Evolutionary conservation across 2,888 invertebrate species (phyloP).

Genomic region (Hipparchia semele): DNA sequence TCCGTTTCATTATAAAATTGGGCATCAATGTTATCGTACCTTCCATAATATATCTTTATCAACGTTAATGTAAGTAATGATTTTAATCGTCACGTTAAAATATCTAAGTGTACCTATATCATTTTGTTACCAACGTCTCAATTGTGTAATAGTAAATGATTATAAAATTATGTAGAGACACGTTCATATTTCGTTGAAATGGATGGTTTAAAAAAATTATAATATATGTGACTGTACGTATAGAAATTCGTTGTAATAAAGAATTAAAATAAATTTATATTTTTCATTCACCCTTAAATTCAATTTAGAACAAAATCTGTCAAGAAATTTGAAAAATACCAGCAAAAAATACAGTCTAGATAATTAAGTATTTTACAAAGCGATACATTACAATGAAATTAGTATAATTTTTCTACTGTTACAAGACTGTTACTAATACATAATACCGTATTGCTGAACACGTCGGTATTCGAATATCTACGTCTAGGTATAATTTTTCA

Average conservation of each 20-base stretch:
- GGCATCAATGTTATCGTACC: conserved; percentile 28
- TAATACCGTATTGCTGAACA: no score
- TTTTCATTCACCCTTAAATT: conserved; percentile 32
- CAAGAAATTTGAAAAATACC: not conserved
- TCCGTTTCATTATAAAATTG: conserved; percentile 28
- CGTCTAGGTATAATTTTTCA: no score
- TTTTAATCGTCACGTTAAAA: conserved; percentile 30
- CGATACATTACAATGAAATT: no score
- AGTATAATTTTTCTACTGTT: no score
- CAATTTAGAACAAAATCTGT: not conserved
- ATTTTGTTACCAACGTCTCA: conserved; percentile 23
- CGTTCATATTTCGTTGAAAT: conserved; percentile 29
- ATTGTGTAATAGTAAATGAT: conserved; percentile 26
- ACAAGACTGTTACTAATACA: no score
- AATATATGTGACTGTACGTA: conserved; percentile 68
- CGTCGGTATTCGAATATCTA: no score
- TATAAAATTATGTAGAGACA: conserved; percentile 18
- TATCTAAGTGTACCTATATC: conserved; percentile 17
- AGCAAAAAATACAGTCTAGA: no score
- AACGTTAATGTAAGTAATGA: conserved; percentile 30
- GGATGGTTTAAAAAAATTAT: conserved; percentile 32
- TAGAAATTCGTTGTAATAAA: conserved; percentile 80
- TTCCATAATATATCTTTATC: conserved; percentile 22
- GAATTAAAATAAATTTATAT: conserved; percentile 44
- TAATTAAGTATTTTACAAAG: no score